These are phyloP conservation scores for Diogma glabrata DNA, from an alignment of 2,888 invertebrate genomes.

Conservation along the genomic window DNA sequence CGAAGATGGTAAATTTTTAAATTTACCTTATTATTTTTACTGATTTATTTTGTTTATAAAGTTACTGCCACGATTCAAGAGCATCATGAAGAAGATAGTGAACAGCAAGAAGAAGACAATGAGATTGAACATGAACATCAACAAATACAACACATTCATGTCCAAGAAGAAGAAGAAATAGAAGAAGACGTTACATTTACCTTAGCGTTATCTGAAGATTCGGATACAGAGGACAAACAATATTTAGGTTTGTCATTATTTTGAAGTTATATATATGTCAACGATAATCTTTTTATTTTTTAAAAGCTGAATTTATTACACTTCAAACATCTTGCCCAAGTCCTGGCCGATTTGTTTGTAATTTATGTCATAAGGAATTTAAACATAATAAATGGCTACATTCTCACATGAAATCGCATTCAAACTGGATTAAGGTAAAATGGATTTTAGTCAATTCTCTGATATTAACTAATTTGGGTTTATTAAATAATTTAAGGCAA, in stretches of 20 bases:
- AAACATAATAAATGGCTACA: constrained; percentile 49
- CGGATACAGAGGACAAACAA: constrained; percentile 21
- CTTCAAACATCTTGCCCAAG: constrained; percentile 43
- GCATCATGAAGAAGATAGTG: constrained; percentile 3
- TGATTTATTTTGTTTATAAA: neutral
- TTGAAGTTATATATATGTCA: too few species aligned
- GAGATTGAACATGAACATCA: constrained; percentile 5
- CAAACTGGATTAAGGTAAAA: constrained; percentile 46
- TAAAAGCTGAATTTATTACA: constrained; percentile 34
- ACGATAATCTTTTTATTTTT: constrained; percentile 14
- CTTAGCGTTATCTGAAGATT: constrained; percentile 18
- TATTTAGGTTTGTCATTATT: constrained; percentile 17
- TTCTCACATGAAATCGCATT: constrained; percentile 49
- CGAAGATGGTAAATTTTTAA: constrained; percentile 23
- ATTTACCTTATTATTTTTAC: neutral
- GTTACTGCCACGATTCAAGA: constrained; percentile 8
- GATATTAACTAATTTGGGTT: constrained; percentile 2
- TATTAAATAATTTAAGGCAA: constrained; percentile 34
- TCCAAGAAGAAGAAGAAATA: constrained; percentile 21
- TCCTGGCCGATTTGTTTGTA: constrained; percentile 48
- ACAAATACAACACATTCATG: constrained; percentile 1
- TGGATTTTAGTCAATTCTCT: too few species aligned
- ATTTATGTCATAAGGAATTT: constrained; percentile 51
- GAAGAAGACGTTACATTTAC: constrained; percentile 20
- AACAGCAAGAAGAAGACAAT: neutral